Base-by-base conservation (phyloP, 2,888 invertebrate genomes). In the Acanthosepion lycidas region DNA sequence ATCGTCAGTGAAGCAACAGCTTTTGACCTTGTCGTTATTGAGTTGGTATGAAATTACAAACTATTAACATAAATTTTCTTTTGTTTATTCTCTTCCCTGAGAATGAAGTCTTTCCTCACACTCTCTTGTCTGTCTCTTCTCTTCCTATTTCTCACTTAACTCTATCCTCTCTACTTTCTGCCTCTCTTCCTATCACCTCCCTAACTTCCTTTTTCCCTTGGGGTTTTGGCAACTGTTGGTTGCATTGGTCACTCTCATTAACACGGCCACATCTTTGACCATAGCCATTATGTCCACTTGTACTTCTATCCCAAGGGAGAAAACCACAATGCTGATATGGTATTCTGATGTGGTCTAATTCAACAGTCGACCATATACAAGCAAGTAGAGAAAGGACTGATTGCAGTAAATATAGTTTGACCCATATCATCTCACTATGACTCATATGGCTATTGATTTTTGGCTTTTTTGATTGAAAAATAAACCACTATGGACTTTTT, bases 391-490 rank as follows among this genome's bases (percentile, higher is more conserved):
- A n/a, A n/a, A 3, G 6, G 9, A 28, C 78, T 78, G 78, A 78
- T 78, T 78, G 78, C 78, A 12, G 78, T 78, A 78, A 78, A 78
- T 78, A n/a, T n/a, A n/a, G 78, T n/a, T 78, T 78, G 78, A 78
- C 78, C n/a, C n/a, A 78, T n/a, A 78, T 78, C 28, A 78, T 78
- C 9, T 78, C n/a, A 9, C n/a, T 0, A n/a, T 78, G 6, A 78
- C 78, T 78, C 28, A n/a, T 78, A 28, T n/a, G 78, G 12, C 78
- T 78, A 78, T 78, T 78, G 78, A 78, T 78, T n/a, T 9, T 6
- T 78, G 78, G 8, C 42, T 78, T n/a, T 78, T 78, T 78, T 12
- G 28, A 78, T 78, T n/a, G 78, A 20, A 55, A 20, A 55, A 15
- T 55, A 55, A 55, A 55, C 18, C 20, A 55, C 55, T 20, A 18